Evolutionary conservation across 92 coral and sea anemone genomes (phyloP), one percentile per base, ranked within the genome.

Genomic region (Zoanthus gigantus): DNA sequence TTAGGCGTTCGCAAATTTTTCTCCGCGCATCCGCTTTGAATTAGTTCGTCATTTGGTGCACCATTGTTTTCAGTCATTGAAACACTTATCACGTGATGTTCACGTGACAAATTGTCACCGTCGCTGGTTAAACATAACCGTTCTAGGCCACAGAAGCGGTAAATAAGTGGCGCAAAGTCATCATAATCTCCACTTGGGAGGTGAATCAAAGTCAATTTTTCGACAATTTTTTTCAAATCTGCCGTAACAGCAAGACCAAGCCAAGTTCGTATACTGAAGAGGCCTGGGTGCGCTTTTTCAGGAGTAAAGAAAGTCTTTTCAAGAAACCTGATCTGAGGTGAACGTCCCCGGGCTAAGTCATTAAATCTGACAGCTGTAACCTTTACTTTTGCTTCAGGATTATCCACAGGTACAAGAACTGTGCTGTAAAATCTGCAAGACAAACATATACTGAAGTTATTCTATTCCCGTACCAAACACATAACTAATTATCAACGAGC

Each of bases 101-200:
- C 76, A 63, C 85, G 85, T 81, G 85, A 53, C 74, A 81, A 68
- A 67, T 57, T 23, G 45, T 50, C 65, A 8, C 34, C 57, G 8
- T 71, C 50, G 12, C 74, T 17, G 12, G 63, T 65, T 42, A 81
- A 94, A 30, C 89, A 73, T n/a, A 94, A 67, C 76, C 93, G 89
- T 67, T 91, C 94, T 12, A 94, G 88, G 10, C 95, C 86, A 71
- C 94, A 91, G 79, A 88, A 93, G 82, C 91, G 88, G 83, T 87
- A 87, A 61, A 93, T 73, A 74, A 81, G 48, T 0, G 80, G 87
- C 71, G 86, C 86, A 46, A 85, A 68, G 44, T 77, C n/a, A 34
- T 94, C 95, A 63, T 94, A 93, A 31, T 91, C 76, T 4, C 98
- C 95, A 50, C 78, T 77, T 0, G 94, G 93, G 11, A 94, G 77